These are phyloP conservation scores for Plebejus anna DNA, from an alignment of 2,888 invertebrate genomes.

Conservation along the genomic window DNA sequence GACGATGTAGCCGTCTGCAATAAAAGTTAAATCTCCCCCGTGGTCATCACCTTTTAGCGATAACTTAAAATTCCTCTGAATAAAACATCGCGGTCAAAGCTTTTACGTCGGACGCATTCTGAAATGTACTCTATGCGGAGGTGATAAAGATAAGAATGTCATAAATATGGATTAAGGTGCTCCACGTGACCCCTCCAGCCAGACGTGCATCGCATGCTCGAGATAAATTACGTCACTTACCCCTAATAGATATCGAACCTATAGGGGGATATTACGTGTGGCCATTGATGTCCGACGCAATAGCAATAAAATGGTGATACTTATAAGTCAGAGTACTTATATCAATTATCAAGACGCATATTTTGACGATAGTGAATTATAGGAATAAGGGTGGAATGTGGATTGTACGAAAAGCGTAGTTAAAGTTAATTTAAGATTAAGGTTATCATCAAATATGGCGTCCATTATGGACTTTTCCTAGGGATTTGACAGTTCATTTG, in stretches of 20 bases:
- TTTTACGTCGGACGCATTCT: background rate
- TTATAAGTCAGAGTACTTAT: too few species aligned
- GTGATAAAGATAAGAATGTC: conserved; percentile 16
- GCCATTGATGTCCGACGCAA: background rate
- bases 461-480: too few species aligned
- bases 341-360: too few species aligned
- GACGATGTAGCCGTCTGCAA: background rate
- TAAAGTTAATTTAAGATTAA: too few species aligned
- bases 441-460: too few species aligned
- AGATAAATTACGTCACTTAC: conserved; percentile 26
- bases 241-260: conserved; percentile 24
- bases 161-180: conserved; percentile 14
- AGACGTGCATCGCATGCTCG: conserved; percentile 22
- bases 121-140: conserved; percentile 3
- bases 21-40: background rate
- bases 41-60: conserved; percentile 14
- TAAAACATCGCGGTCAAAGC: conserved; percentile 20
- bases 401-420: too few species aligned
- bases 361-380: too few species aligned
- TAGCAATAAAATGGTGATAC: background rate
- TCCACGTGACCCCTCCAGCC: conserved; percentile 13
- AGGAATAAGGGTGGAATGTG: too few species aligned
- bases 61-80: conserved; percentile 23
- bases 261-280: background rate
- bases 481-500: too few species aligned